Evolutionary conservation across 2,888 invertebrate genomes (phyloP), one percentile per base, ranked within the genome.

Genomic region (Phaonia tiefii): DNA sequence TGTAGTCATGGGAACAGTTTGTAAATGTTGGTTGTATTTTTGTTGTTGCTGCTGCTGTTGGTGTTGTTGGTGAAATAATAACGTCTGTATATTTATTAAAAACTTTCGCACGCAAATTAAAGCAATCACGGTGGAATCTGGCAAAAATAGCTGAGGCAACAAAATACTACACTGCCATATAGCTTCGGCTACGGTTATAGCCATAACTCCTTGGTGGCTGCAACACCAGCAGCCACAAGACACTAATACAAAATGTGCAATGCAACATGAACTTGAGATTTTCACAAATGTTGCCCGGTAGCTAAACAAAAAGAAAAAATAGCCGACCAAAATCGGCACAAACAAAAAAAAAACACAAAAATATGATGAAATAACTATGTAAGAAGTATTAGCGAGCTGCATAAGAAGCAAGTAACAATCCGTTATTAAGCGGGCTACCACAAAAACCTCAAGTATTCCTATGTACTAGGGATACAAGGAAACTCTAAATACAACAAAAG

Each of bases 81-180:
- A 42, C 39, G 15, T 63, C 22, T 63, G 63, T 20, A 63, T 42
- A 42, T 63, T 75, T 77, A 79, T 80, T 70, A 39, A 81, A 88
- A 88, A 87, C 87, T 88, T 88, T 88, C 88, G 88, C 88, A 88
- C 88, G 88, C 88, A 88, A 88, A 88, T 88, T 88, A 88, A 88
- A 89, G 88, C 89, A 88, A 88, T 88, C 89, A 87, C 87, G 87
- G 87, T 85, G 84, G 85, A 56, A 31, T 31, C 84, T 84, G 83
- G 83, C 85, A 84, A 80, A 84, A 76, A 69, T 72, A 85, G 84
- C 66, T 65, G 26, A 60, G 70, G 46, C 5, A 10, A 58, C 17
- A 31, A 31, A 3, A 31, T 31, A 5, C 3, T 58, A 49, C 11
- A 75, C 4, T 8, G 37, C 22, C 1, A 4, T 51, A 22, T 42